Evolutionary conservation across 2,888 invertebrate genomes (phyloP).

Genomic region (Sericinus montela): DNA sequence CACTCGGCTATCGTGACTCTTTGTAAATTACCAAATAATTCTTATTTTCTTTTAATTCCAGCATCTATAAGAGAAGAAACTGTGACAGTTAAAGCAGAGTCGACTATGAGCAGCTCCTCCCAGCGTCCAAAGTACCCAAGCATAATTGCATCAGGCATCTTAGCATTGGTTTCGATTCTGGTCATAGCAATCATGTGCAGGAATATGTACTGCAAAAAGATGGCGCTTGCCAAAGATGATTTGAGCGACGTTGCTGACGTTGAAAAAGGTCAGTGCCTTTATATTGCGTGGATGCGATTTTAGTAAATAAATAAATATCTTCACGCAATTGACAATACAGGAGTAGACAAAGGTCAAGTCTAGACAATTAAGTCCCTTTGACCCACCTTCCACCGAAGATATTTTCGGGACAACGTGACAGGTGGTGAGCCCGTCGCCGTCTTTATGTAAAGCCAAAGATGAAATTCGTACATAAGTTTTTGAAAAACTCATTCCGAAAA

Average conservation of each 20-base stretch:
- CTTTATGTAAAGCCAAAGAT: no score
- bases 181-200: constrained; percentile 44
- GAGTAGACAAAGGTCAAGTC: no score
- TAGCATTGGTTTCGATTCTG: constrained; percentile 44
- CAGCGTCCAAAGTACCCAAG: constrained; percentile 41
- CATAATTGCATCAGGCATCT: constrained; percentile 41
- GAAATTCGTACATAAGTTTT: no score
- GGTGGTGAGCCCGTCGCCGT: no score
- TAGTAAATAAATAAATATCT: no score
- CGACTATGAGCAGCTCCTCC: constrained; percentile 46
- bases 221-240: constrained; percentile 34
- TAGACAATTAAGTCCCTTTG: no score
- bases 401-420: no score
- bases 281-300: not conserved
- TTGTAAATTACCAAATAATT: not conserved
- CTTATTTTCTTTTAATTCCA: constrained; percentile 23
- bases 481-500: no score
- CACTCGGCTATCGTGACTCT: no score
- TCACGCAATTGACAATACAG: no score
- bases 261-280: constrained; percentile 49
- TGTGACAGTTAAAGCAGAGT: constrained; percentile 57
- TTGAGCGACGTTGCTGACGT: constrained; percentile 38
- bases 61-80: constrained; percentile 55
- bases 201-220: constrained; percentile 46
- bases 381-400: no score